Evolutionary conservation across 1,140 invertebrate species (phyloP).

Genomic region (Melitaea cinxia): DNA sequence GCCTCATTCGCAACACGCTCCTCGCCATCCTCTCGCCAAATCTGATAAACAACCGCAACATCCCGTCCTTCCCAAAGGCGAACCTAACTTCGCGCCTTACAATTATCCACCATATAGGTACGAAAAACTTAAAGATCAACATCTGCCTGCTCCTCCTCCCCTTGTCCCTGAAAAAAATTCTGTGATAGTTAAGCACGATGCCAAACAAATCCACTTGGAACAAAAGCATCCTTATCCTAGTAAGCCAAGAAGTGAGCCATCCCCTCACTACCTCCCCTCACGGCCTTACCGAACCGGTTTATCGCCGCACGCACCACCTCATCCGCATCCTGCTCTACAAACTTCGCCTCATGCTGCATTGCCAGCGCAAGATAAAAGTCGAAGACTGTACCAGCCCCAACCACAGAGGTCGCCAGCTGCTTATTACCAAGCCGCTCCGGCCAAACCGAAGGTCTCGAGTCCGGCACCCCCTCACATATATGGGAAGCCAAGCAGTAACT

Average conservation of each 20-base stretch:
- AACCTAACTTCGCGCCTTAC: slow-evolving; percentile 88
- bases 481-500: slow-evolving; percentile 85
- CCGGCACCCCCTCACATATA: slow-evolving; percentile 91
- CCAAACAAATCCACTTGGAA: slow-evolving; percentile 83
- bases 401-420: slow-evolving; percentile 86
- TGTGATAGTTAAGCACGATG: slow-evolving; percentile 90
- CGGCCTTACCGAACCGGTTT: slow-evolving; percentile 84
- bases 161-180: slow-evolving; percentile 87
- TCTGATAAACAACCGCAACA: slow-evolving; percentile 83
- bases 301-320: slow-evolving; percentile 77
- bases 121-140: slow-evolving; percentile 81
- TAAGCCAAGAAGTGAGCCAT: slow-evolving; percentile 83
- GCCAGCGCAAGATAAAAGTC: slow-evolving; percentile 83
- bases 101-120: slow-evolving; percentile 80
- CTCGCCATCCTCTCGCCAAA: slow-evolving; percentile 67
- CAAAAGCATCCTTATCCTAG: slow-evolving; percentile 85
- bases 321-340: slow-evolving; percentile 81
- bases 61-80: slow-evolving; percentile 85
- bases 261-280: slow-evolving; percentile 84
- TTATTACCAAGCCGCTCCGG: slow-evolving; percentile 80
- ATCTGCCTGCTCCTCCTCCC: slow-evolving; percentile 83
- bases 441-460: slow-evolving; percentile 89
- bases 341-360: slow-evolving; percentile 81
- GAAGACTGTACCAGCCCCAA: slow-evolving; percentile 88
- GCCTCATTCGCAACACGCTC: slow-evolving; percentile 65